phyloP scores from a whole-genome alignment of 2,888 invertebrate species.

The Pristionchus mayeri region DNA sequence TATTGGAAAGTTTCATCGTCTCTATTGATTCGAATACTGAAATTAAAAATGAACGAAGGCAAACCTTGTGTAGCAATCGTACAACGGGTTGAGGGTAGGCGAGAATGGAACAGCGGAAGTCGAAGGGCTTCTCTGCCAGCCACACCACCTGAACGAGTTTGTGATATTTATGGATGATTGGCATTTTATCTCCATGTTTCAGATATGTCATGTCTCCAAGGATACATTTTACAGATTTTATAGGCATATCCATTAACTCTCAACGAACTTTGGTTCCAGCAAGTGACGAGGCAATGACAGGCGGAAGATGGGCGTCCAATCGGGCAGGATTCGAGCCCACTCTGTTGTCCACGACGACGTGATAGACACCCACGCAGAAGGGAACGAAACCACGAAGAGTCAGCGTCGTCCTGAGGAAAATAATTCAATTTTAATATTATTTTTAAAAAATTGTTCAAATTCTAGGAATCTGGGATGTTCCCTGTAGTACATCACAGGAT shows the following conservation, averaged over 20 bases:
- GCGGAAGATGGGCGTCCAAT: conserved; percentile 57
- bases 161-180: not conserved
- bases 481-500: too few species aligned
- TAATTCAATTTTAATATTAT: not conserved
- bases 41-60: not conserved
- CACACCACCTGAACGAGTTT: conserved; percentile 53
- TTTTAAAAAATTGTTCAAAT: not conserved
- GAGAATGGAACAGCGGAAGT: conserved; percentile 57
- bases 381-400: conserved; percentile 57
- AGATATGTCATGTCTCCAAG: too few species aligned
- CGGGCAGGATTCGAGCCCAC: conserved; percentile 59
- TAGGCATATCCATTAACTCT: too few species aligned
- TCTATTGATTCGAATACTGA: too few species aligned
- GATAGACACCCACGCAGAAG: conserved; percentile 61
- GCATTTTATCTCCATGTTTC: not conserved
- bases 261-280: conserved; percentile 21
- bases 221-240: too few species aligned
- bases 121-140: conserved; percentile 63
- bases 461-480: too few species aligned
- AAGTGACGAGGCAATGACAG: conserved; percentile 51
- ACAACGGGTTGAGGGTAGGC: conserved; percentile 59
- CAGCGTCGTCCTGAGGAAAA: conserved; percentile 51
- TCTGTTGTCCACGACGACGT: conserved; percentile 60
- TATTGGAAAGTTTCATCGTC: too few species aligned
- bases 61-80: conserved; percentile 51